These are phyloP conservation scores for Acanthosoma haemorrhoidale DNA, from an alignment of 2,888 invertebrate species.

Conservation along the genomic window DNA sequence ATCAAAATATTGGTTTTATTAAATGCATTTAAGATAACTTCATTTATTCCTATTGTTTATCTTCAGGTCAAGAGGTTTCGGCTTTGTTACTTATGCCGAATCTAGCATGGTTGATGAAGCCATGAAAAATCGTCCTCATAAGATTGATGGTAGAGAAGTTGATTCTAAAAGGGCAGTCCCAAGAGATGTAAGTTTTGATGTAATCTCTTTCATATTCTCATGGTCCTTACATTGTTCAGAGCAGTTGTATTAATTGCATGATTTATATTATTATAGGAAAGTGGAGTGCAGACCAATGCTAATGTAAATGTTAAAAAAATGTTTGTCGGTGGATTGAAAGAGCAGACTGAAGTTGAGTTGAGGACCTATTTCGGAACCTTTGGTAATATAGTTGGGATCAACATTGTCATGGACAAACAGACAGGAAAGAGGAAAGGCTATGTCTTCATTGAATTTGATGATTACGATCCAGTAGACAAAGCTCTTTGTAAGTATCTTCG, in stretches of 20 bases:
- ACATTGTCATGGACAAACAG: constrained; percentile 85
- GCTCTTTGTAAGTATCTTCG: constrained; percentile 71
- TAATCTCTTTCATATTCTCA: neutral
- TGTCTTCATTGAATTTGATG: constrained; percentile 94
- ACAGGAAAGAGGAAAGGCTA: constrained; percentile 92
- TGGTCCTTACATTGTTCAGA: neutral
- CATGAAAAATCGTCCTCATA: constrained; percentile 61
- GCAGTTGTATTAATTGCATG: too few species aligned
- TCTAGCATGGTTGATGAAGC: constrained; percentile 95
- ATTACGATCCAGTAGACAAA: constrained; percentile 96
- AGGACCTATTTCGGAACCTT: constrained; percentile 74
- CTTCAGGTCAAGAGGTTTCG: constrained; percentile 84
- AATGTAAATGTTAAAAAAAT: constrained; percentile 91
- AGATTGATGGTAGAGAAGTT: constrained; percentile 67
- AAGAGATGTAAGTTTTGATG: constrained; percentile 51
- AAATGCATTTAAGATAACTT: constrained; percentile 20
- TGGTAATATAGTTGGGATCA: constrained; percentile 76
- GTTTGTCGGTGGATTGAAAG: constrained; percentile 89
- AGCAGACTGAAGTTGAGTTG: constrained; percentile 86
- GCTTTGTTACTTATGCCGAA: constrained; percentile 92
- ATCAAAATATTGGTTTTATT: neutral
- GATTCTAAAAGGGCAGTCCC: constrained; percentile 97
- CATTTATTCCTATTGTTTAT: neutral
- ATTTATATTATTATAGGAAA: constrained; percentile 56
- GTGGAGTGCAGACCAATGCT: constrained; percentile 78